Conservation (phyloP, 2,113 vertebrate species). For the Muscicapa adusta region DNA sequence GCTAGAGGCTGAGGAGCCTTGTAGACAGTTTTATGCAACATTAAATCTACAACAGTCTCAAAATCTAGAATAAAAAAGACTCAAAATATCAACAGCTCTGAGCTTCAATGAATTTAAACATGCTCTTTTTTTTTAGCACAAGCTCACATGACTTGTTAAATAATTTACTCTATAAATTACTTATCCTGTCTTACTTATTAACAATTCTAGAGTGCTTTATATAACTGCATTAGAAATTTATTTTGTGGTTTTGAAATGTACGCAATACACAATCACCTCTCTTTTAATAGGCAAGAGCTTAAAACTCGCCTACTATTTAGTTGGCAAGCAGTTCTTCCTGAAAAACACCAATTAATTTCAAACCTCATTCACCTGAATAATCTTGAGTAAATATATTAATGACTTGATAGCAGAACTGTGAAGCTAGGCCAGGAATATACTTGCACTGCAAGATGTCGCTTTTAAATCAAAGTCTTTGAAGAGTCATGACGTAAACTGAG, state of each 20-base stretch:
- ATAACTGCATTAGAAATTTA: constrained; percentile 60
- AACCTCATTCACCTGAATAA: constrained; percentile 39
- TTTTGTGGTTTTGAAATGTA: constrained; percentile 56
- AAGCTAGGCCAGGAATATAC: constrained; percentile 46
- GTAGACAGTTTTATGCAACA: background rate
- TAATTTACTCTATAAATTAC: constrained; percentile 73
- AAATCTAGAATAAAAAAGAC: background rate
- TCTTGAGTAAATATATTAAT: constrained; percentile 56
- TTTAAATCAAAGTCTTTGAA: constrained; percentile 7
- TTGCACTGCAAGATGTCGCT: background rate
- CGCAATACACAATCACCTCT: constrained; percentile 35
- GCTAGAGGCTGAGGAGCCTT: background rate
- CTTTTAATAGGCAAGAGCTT: background rate
- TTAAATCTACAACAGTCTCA: background rate
- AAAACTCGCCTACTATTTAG: constrained; percentile 20
- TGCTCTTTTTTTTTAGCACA: constrained; percentile 10
- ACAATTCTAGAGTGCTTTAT: constrained; percentile 66
- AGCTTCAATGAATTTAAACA: constrained; percentile 25
- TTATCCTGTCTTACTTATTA: constrained; percentile 68
- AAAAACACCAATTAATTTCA: constrained; percentile 66
- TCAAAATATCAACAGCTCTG: constrained; percentile 16
- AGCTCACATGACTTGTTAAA: constrained; percentile 62
- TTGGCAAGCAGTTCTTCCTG: constrained; percentile 33
- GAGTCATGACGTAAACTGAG: background rate
- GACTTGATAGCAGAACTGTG: background rate